Base-by-base conservation (phyloP, 2,888 invertebrate species). In the Zonitis immaculata region DNA sequence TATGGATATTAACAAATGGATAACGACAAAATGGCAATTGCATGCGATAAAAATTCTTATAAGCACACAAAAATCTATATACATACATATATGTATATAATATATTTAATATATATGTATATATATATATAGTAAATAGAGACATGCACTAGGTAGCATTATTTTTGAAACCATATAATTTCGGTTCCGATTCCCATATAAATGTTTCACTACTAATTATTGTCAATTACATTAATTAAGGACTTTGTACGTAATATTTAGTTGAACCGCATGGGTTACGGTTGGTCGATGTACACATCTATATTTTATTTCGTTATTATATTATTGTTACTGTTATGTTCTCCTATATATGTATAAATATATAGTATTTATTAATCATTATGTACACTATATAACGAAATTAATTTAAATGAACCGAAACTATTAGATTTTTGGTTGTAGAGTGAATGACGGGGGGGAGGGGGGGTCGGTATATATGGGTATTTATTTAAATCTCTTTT, bases 81-180 rank as follows among this genome's bases (percentile, higher is more conserved):
- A n/a, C n/a, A n/a, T n/a, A n/a, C n/a, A n/a, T n/a, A n/a, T n/a
- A n/a, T n/a, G n/a, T n/a, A n/a, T n/a, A n/a, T n/a, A n/a, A n/a
- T n/a, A n/a, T n/a, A n/a, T n/a, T n/a, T n/a, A n/a, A n/a, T n/a
- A n/a, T n/a, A n/a, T n/a, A 22, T 5, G 3, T 22, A 22, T 5
- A 22, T 65, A 64, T 63, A 60, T 61, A 55, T 61, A 61, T 67
- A 61, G 61, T 62, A 63, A n/a, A 66, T 64, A 63, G 61, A 67
- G 65, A 69, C 69, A 69, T 70, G 69, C 68, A 69, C 68, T 67
- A 67, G 66, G 66, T 66, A 68, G 61, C 61, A 65, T 68, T 66
- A 67, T 65, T 65, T 64, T 62, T 16, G 22, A 22, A 64, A 60
- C 53, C 52, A 56, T 67, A 56, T 67, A 66, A 70, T 70, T 69